Evolutionary conservation across 1,140 invertebrate species (phyloP), one percentile per base, ranked within the genome.

Genomic region (Marisa cornuarietis): DNA sequence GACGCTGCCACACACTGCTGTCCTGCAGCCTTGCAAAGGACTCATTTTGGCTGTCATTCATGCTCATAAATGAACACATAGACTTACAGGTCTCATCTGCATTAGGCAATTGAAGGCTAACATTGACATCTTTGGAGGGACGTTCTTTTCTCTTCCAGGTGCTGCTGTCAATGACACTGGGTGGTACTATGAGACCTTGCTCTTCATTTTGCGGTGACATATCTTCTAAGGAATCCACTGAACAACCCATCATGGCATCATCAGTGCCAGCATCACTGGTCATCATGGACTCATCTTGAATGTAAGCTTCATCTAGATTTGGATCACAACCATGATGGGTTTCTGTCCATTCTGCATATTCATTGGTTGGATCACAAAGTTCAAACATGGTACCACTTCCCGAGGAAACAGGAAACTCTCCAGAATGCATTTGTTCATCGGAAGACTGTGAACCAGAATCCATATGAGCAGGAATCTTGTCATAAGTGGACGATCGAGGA

Each of bases 81-180:
- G 87, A 86, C 24, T 84, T 81, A 74, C 86, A 87, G 2, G 87
- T 88, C 58, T 88, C 87, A 63, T 89, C 87, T 13, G 87, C 87
- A 81, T 89, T 86, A 31, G 87, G 88, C 14, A 89, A 77, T 13
- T 79, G 10, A 0, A 83, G 62, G 61, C 78, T 79, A 51, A 71
- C 61, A n/a, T 78, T 71, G 14, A 80, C 69, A 72, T 71, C 81
- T 42, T 84, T 84, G 26, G 76, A 74, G 63, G 86, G 81, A 2
- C 84, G 81, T 68, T 87, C 85, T 72, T 88, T 87, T 73, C 84
- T 87, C 58, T 84, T 87, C 83, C 85, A 89, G 13, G 88, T 89
- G 49, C 87, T 85, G 26, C 76, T 80, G 72, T 84, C 79, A 4
- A 84, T 74, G 16, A 54, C n/a, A 58, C 0, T 26, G 6, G 71